Conservation (phyloP, 2,113 vertebrate genomes). For the Sander lucioperca region DNA sequence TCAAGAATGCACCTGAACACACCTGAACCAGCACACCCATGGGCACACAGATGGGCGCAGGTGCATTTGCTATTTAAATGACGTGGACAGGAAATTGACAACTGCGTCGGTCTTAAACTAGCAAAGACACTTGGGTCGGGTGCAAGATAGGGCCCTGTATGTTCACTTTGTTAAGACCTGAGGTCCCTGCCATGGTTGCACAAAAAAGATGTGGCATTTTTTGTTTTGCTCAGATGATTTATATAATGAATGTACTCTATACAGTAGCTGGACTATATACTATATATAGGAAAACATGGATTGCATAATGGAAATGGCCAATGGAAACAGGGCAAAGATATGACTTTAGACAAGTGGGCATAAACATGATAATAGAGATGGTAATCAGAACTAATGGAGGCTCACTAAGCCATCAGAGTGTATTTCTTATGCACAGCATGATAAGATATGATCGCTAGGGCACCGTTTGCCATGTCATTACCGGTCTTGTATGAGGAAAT, state of each 20-base stretch:
- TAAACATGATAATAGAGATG: conserved; percentile 20
- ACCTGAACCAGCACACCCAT: no score
- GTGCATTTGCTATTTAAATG: no score
- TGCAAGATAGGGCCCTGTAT: no score
- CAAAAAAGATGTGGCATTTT: neutral
- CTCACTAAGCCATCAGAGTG: conserved; percentile 41
- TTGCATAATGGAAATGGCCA: neutral
- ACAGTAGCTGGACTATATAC: neutral
- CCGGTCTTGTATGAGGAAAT: conserved; percentile 17
- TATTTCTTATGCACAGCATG: conserved; percentile 6
- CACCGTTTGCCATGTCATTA: neutral
- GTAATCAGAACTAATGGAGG: conserved; percentile 58
- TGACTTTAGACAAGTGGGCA: conserved; percentile 22
- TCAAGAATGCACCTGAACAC: no score
- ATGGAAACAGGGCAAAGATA: neutral
- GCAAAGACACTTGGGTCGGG: no score
- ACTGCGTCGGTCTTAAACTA: no score
- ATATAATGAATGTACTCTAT: neutral
- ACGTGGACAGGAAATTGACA: no score
- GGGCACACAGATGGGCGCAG: no score
- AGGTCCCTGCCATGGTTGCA: neutral
- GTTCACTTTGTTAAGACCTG: neutral
- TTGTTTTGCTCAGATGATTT: neutral
- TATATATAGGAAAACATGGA: neutral
- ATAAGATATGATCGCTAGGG: conserved; percentile 18